Base-by-base conservation (phyloP, 2,888 invertebrate genomes). In the Ormyrus thymus region DNA sequence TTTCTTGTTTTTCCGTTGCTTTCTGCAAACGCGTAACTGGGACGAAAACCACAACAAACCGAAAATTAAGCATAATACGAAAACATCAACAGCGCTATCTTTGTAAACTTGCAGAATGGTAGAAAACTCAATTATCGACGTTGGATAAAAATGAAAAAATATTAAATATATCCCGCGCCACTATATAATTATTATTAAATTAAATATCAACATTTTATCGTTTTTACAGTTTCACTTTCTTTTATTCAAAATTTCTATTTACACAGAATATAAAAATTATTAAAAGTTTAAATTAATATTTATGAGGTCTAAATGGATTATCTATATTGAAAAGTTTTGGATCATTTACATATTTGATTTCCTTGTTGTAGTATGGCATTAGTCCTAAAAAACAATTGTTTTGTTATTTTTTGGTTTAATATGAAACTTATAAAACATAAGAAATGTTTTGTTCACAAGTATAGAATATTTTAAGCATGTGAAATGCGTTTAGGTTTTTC, bases 291-390 rank as follows among this genome's bases (percentile, higher is more conserved):
- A 46, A 71, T 82, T 79, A 82, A 70, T 79, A 95, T 89, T 94
- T 93, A 90, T 97, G 97, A 8, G 95, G 94, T 83, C 95, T 92
- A 58, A 95, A 91, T 6, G 98, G 97, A 83, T 93, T 93, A 85
- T 97, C 95, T 0, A 97, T 95, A 89, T 98, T 95, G 91, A 97
- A 98, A 55, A 99, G 90, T 88, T 94, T 95, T 3, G 98, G 98
- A 91, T 99, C 98, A 80, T 95, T 93, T 6, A 95, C 88, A 88
- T 95, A 99, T 68, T 92, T 92, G 11, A 95, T 92, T 79, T 96
- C 94, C 89, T 98, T 98, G 76, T 95, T 92, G 86, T 95, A 95
- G 74, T 92, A 92, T 0, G 95, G 94, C 97, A 99, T 97, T 79
- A 95, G 93, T 83, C 93, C 94, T 92, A 73, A 48, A 90, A 81